phyloP scores from a whole-genome alignment of 2,797 vertebrate species.

The Dryobates pubescens region DNA sequence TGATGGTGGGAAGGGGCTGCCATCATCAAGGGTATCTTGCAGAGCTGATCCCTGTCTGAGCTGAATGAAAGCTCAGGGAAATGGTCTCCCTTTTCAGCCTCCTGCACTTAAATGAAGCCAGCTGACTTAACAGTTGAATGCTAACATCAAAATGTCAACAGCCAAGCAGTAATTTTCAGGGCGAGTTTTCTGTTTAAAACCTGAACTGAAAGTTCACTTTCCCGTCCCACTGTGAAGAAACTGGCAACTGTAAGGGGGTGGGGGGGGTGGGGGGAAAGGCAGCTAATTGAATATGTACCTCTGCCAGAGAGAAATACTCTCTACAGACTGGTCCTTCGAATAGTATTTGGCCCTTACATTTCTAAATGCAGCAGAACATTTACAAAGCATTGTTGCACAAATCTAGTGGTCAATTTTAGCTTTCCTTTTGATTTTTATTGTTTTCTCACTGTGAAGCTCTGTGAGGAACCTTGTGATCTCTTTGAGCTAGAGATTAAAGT shows the following conservation, averaged over 20 bases:
- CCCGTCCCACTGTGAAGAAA: not conserved
- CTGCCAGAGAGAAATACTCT: not conserved
- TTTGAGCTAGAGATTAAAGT: not conserved
- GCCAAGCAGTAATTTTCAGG: not conserved
- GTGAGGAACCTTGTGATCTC: not conserved
- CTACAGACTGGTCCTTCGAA: not conserved
- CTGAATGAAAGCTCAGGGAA: not conserved
- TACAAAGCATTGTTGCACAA: not conserved
- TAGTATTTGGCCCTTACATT: not conserved
- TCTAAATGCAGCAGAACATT: not conserved
- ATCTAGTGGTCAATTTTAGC: not conserved
- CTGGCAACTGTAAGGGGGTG: not conserved
- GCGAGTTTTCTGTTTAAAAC: not conserved
- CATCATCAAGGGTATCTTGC: rapidly evolving
- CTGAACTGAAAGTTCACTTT: not conserved
- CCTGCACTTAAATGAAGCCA: rapidly evolving
- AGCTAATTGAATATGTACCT: not conserved
- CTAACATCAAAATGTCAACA: not conserved
- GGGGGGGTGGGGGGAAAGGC: too few relatives aligned
- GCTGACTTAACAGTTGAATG: rapidly evolving
- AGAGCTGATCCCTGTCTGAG: not conserved
- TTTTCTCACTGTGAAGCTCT: not conserved
- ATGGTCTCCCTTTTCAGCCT: not conserved
- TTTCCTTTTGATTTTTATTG: not conserved
- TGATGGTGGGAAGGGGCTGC: not conserved